Base-by-base conservation (phyloP, 2,888 invertebrate species). In the Eudemis profundana region DNA sequence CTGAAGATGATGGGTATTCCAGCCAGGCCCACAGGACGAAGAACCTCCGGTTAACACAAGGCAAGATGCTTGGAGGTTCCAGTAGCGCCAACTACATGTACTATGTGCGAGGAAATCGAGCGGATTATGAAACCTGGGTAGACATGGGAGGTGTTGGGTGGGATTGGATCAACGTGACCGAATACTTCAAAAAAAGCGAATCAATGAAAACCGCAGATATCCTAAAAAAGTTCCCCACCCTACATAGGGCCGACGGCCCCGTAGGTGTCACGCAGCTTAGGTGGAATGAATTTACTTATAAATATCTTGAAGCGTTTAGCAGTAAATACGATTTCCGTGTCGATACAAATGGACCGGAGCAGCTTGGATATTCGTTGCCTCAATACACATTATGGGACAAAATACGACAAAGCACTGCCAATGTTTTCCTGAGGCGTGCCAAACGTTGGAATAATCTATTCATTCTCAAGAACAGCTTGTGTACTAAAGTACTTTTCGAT, bases 51-150 rank as follows among this genome's bases (percentile, higher is more conserved):
- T 15, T 62, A 94, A 94, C 94, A 0, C 88, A 96, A 19, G 93
- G 93, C 0, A 93, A 94, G 72, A 89, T 90, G 0, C 79, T 93
- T 27, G 95, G 95, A 0, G 95, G 95, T 0, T 88, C 90, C 15
- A 95, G 95, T 60, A 86, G 91, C 0, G 87, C 94, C 1, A 96
- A 96, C 78, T 94, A 93, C 51, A 95, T 95, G 95, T 77, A 94
- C 7, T 94, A 95, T 72, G 84, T 94, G 0, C 87, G 94, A 71
- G 96, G 96, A 0, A 94, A 95, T 76, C 90, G 92, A 40, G 81
- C 78, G 5, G 96, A 96, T 76, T 96, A 93, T 74, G 78, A 92
- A 0, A 87, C 93, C 62, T 85, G 95, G 69, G 73, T 83, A 4
- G 76, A 87, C 36, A 72, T 91, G 66, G 82, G 59, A 76, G 83